These are phyloP conservation scores for Sceloporus undulatus DNA, from an alignment of 2,113 vertebrate genomes.

Conservation along the genomic window DNA sequence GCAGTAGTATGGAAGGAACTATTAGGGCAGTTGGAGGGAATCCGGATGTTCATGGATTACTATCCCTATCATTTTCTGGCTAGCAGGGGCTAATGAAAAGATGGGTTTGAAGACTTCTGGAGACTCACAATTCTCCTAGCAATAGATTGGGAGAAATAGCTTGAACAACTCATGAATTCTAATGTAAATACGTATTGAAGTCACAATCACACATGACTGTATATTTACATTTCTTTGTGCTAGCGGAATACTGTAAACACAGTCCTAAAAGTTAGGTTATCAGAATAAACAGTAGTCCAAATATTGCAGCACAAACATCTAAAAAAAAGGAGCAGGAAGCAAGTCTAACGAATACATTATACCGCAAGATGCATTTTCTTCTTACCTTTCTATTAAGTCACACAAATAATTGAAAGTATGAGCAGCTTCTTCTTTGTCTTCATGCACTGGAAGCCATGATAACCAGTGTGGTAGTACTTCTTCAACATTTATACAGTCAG, in stretches of 20 bases:
- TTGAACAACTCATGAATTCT: background rate
- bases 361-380: background rate
- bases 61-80: background rate
- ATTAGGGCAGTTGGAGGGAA: background rate
- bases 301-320: background rate
- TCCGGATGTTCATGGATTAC: background rate
- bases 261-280: background rate
- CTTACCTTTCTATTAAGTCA: conserved; percentile 96
- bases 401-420: conserved; percentile 96
- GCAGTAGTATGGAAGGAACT: background rate
- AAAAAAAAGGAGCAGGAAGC: background rate
- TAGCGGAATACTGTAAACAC: too few relatives aligned
- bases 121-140: too few relatives aligned
- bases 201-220: background rate
- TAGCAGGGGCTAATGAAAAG: background rate
- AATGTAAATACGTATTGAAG: background rate
- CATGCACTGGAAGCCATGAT: conserved; percentile 95
- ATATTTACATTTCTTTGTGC: background rate
- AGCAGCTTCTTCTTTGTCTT: conserved; percentile 98
- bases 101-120: background rate
- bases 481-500: conserved; percentile 92
- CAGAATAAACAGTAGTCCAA: background rate
- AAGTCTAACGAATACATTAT: background rate
- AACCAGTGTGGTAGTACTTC: conserved; percentile 98
- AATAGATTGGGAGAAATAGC: too few relatives aligned